phyloP scores from a whole-genome alignment of 2,113 vertebrate species.

The Nibea coibor region DNA sequence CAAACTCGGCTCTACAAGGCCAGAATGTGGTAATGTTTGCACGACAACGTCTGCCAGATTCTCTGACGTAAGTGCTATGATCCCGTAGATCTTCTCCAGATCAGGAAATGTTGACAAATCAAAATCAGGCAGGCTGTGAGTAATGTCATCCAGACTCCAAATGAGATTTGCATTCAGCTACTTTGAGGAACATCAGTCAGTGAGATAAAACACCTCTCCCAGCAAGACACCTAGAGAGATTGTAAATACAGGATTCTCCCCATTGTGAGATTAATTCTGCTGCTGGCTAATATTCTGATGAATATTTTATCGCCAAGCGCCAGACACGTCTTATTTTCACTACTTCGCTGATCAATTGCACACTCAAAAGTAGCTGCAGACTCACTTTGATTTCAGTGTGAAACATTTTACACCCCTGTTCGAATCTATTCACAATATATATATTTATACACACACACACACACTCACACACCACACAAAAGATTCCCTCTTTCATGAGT shows the following conservation, averaged over 20 bases:
- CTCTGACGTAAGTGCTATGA: slow-evolving; percentile 15
- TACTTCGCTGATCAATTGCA: not conserved
- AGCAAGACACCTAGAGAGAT: slow-evolving; percentile 27
- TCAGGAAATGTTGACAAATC: slow-evolving; percentile 36
- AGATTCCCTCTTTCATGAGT: not conserved
- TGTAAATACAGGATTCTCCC: slow-evolving; percentile 20
- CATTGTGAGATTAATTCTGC: not conserved
- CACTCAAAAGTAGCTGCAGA: not conserved
- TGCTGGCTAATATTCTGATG: slow-evolving; percentile 32
- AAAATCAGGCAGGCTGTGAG: slow-evolving; percentile 16
- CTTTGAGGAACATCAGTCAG: slow-evolving; percentile 3
- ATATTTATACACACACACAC: not conserved
- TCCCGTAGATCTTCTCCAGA: slow-evolving; percentile 9
- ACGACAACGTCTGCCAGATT: not conserved
- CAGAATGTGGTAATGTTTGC: not conserved
- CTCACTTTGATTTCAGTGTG: slow-evolving; percentile 1
- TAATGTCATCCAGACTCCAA: slow-evolving; percentile 18
- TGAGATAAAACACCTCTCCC: slow-evolving; percentile 8
- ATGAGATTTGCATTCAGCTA: slow-evolving; percentile 14
- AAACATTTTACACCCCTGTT: not conserved
- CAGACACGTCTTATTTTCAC: slow-evolving; percentile 1
- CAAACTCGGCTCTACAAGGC: not conserved
- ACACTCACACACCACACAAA: not conserved
- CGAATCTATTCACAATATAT: not conserved
- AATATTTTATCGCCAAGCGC: slow-evolving; percentile 16